These are phyloP conservation scores for Epiblema foenella DNA, from an alignment of 2,888 invertebrate species.

Conservation along the genomic window DNA sequence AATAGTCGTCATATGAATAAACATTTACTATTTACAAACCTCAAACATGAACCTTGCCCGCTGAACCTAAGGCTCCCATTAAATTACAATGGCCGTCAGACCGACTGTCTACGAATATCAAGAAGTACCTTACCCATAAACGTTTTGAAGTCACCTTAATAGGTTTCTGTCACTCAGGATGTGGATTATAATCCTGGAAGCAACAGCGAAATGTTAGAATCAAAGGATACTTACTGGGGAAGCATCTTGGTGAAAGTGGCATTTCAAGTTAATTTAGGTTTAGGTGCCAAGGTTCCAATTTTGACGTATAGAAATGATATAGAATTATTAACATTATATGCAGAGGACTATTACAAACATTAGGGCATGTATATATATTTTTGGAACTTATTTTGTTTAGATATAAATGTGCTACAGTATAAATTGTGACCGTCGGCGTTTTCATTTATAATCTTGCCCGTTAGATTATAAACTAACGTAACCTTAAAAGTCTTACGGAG, in stretches of 20 bases:
- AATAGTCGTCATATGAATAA: no score
- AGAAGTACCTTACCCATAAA: constrained; percentile 25
- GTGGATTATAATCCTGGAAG: constrained; percentile 27
- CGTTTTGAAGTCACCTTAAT: constrained; percentile 40
- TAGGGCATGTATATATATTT: no score
- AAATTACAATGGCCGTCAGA: constrained; percentile 11
- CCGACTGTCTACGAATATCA: constrained; percentile 32
- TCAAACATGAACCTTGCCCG: neutral
- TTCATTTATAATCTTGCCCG: no score
- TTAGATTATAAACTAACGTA: no score
- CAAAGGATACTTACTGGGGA: constrained; percentile 7
- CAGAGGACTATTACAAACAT: no score
- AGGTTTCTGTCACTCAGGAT: constrained; percentile 39
- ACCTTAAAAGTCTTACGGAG: no score
- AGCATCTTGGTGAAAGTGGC: neutral
- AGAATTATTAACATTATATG: neutral
- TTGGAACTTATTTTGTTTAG: no score
- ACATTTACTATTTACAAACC: neutral
- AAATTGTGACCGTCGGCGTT: no score
- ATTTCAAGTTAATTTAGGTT: neutral
- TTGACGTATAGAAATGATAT: neutral
- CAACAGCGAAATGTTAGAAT: constrained; percentile 9
- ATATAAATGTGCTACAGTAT: no score
- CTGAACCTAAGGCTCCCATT: neutral
- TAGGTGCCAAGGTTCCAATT: neutral